A percentile compares a stretch with the other conserved stretches of the same genome.
Evolutionary conservation across 2,888 invertebrate species (phyloP).

Genomic region (Mesorhabditis sp.): DNA sequence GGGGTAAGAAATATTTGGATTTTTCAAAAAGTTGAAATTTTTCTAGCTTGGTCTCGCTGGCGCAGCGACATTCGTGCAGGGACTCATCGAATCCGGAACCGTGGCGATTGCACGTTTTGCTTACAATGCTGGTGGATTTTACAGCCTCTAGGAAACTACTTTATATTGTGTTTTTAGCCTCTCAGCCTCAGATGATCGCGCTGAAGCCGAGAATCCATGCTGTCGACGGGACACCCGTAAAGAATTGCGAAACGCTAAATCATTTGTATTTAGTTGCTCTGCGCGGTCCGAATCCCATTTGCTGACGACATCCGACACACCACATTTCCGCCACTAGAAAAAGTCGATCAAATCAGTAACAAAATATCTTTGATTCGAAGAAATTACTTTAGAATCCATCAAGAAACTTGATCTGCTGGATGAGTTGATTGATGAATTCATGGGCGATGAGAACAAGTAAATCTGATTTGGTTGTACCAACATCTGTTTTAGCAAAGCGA

Average conservation of each 20-base stretch:
- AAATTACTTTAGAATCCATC: neutral
- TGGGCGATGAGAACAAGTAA: neutral
- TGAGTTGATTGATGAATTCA: neutral
- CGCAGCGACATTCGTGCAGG: neutral
- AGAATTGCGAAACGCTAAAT: neutral
- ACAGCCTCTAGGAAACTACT: neutral
- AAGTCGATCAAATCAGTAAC: neutral
- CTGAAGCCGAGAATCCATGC: slow-evolving; percentile 2
- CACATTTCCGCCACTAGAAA: slow-evolving; percentile 2
- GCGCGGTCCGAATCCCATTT: neutral
- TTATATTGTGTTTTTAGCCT: neutral
- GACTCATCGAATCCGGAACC: neutral
- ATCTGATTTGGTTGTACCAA: neutral
- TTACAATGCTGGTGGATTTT: neutral
- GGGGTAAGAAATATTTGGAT: neutral
- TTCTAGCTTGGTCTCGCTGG: neutral
- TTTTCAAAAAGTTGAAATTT: neutral
- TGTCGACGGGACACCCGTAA: neutral
- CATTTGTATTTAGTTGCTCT: neutral
- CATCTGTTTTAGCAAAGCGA: neutral
- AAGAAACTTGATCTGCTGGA: neutral
- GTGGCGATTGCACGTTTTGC: neutral
- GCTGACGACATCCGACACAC: slow-evolving; percentile 5
- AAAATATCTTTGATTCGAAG: too few relatives aligned
- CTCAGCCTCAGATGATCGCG: neutral